Evolutionary conservation across 2,888 invertebrate species (phyloP).

Genomic region (Syrphus vitripennis): DNA sequence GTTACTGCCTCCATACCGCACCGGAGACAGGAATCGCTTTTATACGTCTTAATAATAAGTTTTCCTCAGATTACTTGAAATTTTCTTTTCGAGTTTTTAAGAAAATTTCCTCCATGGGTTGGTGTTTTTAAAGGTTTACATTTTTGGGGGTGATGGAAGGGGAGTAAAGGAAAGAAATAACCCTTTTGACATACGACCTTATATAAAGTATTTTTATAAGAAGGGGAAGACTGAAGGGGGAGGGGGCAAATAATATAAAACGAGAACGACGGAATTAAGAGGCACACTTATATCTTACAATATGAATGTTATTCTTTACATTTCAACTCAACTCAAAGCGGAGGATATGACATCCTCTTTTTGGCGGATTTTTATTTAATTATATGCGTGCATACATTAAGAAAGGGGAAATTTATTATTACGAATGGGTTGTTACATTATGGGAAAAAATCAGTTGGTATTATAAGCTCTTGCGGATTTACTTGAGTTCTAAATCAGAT

Average conservation of each 20-base stretch:
- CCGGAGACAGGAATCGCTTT: constrained; percentile 55
- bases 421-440: no score
- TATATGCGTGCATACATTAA: no score
- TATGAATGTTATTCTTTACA: constrained; percentile 50
- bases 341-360: no score
- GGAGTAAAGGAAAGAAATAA: constrained; percentile 24
- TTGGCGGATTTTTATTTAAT: neutral
- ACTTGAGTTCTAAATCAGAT: constrained; percentile 40
- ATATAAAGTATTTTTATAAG: neutral
- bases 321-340: no score
- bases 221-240: neutral
- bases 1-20: neutral
- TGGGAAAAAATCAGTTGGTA: constrained; percentile 58
- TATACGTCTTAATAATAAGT: constrained; percentile 64
- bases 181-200: constrained; percentile 17
- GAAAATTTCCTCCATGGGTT: neutral
- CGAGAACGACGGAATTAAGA: constrained; percentile 15
- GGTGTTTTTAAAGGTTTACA: constrained; percentile 45
- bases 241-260: constrained; percentile 38
- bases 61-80: constrained; percentile 66
- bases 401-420: no score
- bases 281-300: constrained; percentile 32
- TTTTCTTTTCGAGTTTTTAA: constrained; percentile 11
- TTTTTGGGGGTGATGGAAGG: neutral
- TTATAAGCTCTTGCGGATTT: constrained; percentile 31